Evolutionary conservation across 2,888 invertebrate species (phyloP).

Genomic region (Drosophila ochracea): DNA sequence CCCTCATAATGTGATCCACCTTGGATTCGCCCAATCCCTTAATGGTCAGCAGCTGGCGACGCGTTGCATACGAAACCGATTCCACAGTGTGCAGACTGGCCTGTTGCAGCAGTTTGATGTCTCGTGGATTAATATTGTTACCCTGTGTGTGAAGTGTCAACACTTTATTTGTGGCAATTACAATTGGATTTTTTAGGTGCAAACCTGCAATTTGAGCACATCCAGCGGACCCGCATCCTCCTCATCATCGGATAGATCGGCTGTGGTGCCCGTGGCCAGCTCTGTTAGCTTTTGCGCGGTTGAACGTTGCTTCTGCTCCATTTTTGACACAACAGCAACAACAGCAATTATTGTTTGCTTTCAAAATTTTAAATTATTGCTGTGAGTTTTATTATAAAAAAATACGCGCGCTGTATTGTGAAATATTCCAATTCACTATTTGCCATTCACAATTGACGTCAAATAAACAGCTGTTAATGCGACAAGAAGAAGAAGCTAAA

Average conservation of each 20-base stretch:
- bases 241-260: constrained; percentile 86
- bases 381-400: constrained; percentile 30
- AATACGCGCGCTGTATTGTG: constrained; percentile 56
- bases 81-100: constrained; percentile 98
- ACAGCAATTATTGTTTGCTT: background rate
- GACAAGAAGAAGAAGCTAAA: constrained; percentile 16
- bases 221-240: constrained; percentile 91
- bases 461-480: background rate
- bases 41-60: constrained; percentile 93
- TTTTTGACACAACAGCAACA: constrained; percentile 14
- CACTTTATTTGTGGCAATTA: no score
- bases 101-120: constrained; percentile 96
- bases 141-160: constrained; percentile 87
- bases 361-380: constrained; percentile 17
- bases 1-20: constrained; percentile 96
- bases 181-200: background rate
- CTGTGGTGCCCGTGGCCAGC: constrained; percentile 86
- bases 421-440: constrained; percentile 35
- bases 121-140: constrained; percentile 95
- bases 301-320: constrained; percentile 54
- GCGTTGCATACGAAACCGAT: constrained; percentile 97
- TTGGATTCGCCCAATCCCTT: constrained; percentile 99
- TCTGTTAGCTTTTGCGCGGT: constrained; percentile 47
- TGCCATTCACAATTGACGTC: constrained; percentile 30
- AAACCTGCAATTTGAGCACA: constrained; percentile 90